Conservation (phyloP, 92 coral and sea anemone species). For the Phenganax marumi region DNA sequence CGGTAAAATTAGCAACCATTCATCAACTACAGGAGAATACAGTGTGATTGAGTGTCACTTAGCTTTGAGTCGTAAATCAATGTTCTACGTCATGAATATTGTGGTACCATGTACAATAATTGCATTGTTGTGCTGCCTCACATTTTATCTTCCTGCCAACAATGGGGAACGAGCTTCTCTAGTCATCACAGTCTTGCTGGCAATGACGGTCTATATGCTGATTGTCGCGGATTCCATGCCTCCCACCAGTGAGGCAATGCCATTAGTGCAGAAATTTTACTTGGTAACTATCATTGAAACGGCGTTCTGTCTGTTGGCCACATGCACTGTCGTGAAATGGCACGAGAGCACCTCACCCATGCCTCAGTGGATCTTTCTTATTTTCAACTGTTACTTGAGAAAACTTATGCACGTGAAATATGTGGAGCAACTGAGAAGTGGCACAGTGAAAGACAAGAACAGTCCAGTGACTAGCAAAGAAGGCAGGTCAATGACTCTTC, state of each 20-base stretch:
- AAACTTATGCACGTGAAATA: not conserved
- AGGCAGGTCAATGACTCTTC: not conserved
- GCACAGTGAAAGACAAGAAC: not conserved
- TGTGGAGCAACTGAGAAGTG: not conserved
- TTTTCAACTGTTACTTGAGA: not conserved
- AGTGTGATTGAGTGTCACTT: slow-evolving; percentile 71
- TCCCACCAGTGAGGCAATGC: slow-evolving; percentile 82
- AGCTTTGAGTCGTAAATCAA: slow-evolving; percentile 72
- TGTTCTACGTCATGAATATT: slow-evolving; percentile 84
- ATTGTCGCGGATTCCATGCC: slow-evolving; percentile 87
- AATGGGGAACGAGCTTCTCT: slow-evolving; percentile 91
- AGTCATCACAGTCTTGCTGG: slow-evolving; percentile 89
- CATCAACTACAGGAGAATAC: slow-evolving; percentile 61
- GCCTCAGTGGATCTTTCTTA: not conserved
- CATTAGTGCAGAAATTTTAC: slow-evolving; percentile 80
- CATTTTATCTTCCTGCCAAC: slow-evolving; percentile 88
- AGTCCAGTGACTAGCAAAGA: not conserved
- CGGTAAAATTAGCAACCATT: slow-evolving; percentile 63
- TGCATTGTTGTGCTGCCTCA: slow-evolving; percentile 69
- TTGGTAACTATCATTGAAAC: slow-evolving; percentile 85
- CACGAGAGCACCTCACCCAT: slow-evolving; percentile 6
- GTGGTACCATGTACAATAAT: slow-evolving; percentile 90
- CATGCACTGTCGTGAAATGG: slow-evolving; percentile 51
- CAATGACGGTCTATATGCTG: slow-evolving; percentile 90
- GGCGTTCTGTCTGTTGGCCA: slow-evolving; percentile 79